Evolutionary conservation across 2,888 invertebrate genomes (phyloP).

Genomic region (Drosophila incognita): DNA sequence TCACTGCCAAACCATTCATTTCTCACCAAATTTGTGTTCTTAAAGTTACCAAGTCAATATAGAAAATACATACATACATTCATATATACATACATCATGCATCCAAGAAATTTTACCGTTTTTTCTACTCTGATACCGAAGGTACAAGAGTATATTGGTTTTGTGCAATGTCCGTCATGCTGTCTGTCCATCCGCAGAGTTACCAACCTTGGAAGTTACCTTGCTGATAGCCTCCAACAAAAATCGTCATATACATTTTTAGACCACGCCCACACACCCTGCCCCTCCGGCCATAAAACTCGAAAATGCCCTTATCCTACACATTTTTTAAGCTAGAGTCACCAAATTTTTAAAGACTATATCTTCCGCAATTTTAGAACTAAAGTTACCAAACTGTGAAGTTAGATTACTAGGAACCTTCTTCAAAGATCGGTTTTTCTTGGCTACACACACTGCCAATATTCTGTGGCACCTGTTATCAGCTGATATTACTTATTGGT

Average conservation of each 20-base stretch:
- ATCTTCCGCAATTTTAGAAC: background rate
- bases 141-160: background rate
- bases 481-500: conserved; percentile 3
- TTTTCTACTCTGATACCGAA: background rate
- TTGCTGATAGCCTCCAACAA: background rate
- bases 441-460: background rate
- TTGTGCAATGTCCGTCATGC: background rate
- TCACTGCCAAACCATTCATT: conserved; percentile 40
- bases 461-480: conserved; percentile 1
- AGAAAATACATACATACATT: conserved; percentile 4
- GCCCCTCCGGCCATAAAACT: background rate
- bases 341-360: conserved; percentile 1
- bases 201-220: background rate
- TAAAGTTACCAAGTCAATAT: conserved; percentile 8
- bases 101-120: conserved; percentile 8
- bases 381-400: background rate
- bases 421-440: background rate
- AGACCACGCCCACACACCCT: background rate
- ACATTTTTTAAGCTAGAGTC: background rate
- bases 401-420: background rate
- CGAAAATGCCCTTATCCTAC: background rate
- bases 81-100: conserved; percentile 13
- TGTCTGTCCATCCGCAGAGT: background rate
- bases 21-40: conserved; percentile 15
- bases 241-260: background rate